Conservation (phyloP, 2,797 vertebrate species). For the Acomys russatus region DNA sequence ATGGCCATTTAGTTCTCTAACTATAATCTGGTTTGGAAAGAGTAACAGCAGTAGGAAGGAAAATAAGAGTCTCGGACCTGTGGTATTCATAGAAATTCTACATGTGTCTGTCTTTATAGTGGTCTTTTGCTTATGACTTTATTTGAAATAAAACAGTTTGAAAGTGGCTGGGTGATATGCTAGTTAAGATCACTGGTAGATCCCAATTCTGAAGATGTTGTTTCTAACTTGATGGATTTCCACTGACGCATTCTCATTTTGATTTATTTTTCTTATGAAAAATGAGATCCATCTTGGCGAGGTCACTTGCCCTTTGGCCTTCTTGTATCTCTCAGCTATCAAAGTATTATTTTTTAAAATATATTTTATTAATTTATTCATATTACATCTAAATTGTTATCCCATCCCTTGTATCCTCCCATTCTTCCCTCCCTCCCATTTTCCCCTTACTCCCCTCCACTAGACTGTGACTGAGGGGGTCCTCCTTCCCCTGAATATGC, state of each 20-base stretch:
- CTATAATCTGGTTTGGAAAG: no score
- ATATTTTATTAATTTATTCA: no score
- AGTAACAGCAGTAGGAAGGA: not conserved
- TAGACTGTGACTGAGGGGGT: no score
- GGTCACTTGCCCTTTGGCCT: not conserved
- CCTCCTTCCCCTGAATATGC: no score
- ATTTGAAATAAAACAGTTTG: not conserved
- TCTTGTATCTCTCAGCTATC: not conserved
- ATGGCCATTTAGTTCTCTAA: not conserved
- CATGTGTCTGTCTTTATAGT: not conserved
- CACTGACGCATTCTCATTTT: not conserved
- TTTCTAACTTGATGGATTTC: not conserved
- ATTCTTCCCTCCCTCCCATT: no score
- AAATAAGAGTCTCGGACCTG: not conserved
- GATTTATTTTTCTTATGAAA: not conserved
- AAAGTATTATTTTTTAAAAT: not conserved
- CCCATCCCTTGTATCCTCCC: no score
- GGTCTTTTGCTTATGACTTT: not conserved
- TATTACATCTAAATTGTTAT: no score
- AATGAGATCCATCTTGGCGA: not conserved
- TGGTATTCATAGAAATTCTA: not conserved
- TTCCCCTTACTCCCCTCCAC: no score
- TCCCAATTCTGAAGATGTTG: not conserved
- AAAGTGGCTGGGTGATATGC: not conserved
- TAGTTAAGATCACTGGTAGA: not conserved